Evolutionary conservation across 2,113 vertebrate genomes (phyloP).

Genomic region (Chlamydotis undulata): DNA sequence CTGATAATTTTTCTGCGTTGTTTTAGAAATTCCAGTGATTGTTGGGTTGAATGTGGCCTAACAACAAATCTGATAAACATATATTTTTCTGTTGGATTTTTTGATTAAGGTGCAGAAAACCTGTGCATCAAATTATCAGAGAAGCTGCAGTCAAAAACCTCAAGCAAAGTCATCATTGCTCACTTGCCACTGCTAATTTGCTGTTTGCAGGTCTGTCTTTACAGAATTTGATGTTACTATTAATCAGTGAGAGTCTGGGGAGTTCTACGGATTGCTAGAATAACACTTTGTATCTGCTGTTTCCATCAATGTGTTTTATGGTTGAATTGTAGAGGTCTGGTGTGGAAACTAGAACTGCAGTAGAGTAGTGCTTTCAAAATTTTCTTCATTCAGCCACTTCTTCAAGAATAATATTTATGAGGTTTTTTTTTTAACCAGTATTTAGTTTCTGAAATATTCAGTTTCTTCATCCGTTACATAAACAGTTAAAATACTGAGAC

Average conservation of each 20-base stretch:
- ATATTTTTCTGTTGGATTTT: background rate
- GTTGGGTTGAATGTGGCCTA: background rate
- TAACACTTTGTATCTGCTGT: background rate
- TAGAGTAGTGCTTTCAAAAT: background rate
- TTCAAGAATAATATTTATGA: background rate
- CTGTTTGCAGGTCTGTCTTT: conserved; percentile 88
- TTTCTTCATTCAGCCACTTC: background rate
- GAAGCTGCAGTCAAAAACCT: conserved; percentile 96
- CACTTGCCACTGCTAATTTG: conserved; percentile 95
- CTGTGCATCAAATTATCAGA: conserved; percentile 93
- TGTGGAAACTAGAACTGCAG: background rate
- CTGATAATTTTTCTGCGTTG: background rate
- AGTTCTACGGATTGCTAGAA: background rate
- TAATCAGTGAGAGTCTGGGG: background rate
- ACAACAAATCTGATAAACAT: background rate
- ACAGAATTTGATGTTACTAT: background rate
- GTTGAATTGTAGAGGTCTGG: background rate
- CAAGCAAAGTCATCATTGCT: conserved; percentile 95
- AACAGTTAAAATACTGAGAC: background rate
- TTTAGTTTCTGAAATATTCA: background rate
- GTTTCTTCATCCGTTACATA: background rate
- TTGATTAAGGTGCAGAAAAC: conserved; percentile 88
- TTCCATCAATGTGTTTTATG: rapidly evolving
- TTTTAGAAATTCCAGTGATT: background rate
- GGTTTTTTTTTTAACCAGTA: background rate